These are phyloP conservation scores for Catostomus latipinnis DNA, from an alignment of 2,797 vertebrate species.

Conservation along the genomic window DNA sequence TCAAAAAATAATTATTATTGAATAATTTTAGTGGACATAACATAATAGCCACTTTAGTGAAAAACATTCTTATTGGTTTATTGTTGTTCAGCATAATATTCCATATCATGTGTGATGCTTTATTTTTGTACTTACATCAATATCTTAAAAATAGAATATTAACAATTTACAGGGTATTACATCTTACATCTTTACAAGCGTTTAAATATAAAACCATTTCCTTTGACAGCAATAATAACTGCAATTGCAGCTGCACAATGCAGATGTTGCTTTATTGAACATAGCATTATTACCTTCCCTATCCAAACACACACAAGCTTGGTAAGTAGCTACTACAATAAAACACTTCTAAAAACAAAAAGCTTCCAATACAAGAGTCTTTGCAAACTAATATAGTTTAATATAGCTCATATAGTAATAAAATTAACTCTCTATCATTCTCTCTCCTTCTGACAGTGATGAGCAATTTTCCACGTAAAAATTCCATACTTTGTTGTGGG, in stretches of 20 bases:
- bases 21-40: not conserved
- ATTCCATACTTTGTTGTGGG: too few relatives aligned
- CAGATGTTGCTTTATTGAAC: too few relatives aligned
- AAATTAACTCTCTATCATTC: not conserved
- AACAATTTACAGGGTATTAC: not conserved
- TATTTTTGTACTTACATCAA: not conserved
- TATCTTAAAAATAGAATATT: not conserved
- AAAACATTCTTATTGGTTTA: not conserved
- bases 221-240: not conserved
- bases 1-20: not conserved
- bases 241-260: too few relatives aligned
- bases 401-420: not conserved
- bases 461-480: not conserved
- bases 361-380: too few relatives aligned
- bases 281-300: too few relatives aligned
- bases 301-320: too few relatives aligned
- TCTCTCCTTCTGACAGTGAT: not conserved
- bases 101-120: not conserved
- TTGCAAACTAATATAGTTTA: not conserved
- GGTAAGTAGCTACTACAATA: too few relatives aligned
- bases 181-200: not conserved
- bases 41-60: not conserved
- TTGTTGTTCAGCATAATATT: not conserved
- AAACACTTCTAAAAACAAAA: too few relatives aligned
- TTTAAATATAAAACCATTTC: not conserved